A percentile compares a stretch with the other conserved stretches of the same genome.
These are phyloP conservation scores for Tragelaphus imberbis DNA, from an alignment of 2,113 vertebrate genomes.

Conservation along the genomic window DNA sequence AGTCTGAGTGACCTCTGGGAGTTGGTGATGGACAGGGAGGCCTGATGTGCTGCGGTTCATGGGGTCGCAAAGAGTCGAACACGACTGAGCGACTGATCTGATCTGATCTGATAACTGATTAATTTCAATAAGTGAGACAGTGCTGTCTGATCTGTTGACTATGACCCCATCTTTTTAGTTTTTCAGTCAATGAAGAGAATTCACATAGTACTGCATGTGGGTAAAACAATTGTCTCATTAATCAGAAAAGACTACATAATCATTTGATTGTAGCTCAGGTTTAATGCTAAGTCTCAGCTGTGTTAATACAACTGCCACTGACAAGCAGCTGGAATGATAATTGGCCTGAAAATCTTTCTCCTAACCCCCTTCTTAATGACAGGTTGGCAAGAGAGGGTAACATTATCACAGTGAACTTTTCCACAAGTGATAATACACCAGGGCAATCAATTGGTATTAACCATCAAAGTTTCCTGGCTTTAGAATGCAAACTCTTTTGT, in stretches of 20 bases:
- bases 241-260: constrained; percentile 61
- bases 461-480: background rate
- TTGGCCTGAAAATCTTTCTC: background rate
- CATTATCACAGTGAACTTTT: background rate
- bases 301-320: background rate
- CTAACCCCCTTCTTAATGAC: background rate
- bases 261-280: constrained; percentile 15
- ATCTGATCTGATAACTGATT: background rate
- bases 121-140: background rate
- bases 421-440: background rate
- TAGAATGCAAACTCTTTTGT: background rate
- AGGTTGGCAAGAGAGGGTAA: background rate
- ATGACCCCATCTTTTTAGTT: background rate
- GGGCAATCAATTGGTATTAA: background rate
- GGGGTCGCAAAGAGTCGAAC: too few relatives aligned
- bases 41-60: too few relatives aligned
- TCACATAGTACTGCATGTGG: background rate
- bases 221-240: background rate
- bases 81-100: too few relatives aligned
- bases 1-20: too few relatives aligned
- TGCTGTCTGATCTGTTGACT: background rate
- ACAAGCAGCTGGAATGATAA: constrained; percentile 60
- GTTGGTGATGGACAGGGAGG: too few relatives aligned
- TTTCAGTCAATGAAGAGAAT: constrained; percentile 36
- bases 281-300: constrained; percentile 39